A percentile compares a stretch with the other conserved stretches of the same genome.
Conservation (phyloP, 1,140 invertebrate genomes). For the Mizuhopecten yessoensis region DNA sequence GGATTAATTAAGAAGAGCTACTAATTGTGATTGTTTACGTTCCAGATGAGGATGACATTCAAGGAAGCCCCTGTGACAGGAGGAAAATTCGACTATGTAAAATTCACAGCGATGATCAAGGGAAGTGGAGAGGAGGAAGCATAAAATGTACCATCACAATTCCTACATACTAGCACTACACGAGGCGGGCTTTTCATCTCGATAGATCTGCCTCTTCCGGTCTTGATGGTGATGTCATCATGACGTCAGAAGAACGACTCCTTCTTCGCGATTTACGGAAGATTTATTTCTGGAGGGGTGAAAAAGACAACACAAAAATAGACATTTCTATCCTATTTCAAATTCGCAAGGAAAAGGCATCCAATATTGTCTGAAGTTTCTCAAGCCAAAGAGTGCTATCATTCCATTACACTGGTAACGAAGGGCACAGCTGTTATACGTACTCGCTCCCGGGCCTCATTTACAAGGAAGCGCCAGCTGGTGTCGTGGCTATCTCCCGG, state of each 20-base stretch:
- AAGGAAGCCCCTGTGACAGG: slow-evolving; percentile 97
- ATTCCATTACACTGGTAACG: slow-evolving; percentile 60
- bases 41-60: slow-evolving; percentile 93
- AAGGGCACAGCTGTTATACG: slow-evolving; percentile 53
- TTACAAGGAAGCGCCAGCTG: slow-evolving; percentile 60
- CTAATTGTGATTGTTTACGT: slow-evolving; percentile 47
- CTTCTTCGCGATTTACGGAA: slow-evolving; percentile 18
- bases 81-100: slow-evolving; percentile 95
- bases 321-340: slow-evolving; percentile 29
- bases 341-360: slow-evolving; percentile 33
- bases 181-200: slow-evolving; percentile 36
- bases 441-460: slow-evolving; percentile 62
- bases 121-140: slow-evolving; percentile 79
- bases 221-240: slow-evolving; percentile 14
- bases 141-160: slow-evolving; percentile 18
- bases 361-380: slow-evolving; percentile 50
- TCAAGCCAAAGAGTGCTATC: slow-evolving; percentile 66
- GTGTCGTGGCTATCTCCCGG: slow-evolving; percentile 45
- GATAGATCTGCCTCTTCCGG: slow-evolving; percentile 30
- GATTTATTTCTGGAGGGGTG: neutral
- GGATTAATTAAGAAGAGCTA: too few relatives aligned
- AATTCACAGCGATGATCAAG: slow-evolving; percentile 93
- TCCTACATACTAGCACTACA: slow-evolving; percentile 13
- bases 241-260: slow-evolving; percentile 37
- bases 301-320: slow-evolving; percentile 30